phyloP scores from a whole-genome alignment of 2,888 invertebrate species.

The Macaria notata region DNA sequence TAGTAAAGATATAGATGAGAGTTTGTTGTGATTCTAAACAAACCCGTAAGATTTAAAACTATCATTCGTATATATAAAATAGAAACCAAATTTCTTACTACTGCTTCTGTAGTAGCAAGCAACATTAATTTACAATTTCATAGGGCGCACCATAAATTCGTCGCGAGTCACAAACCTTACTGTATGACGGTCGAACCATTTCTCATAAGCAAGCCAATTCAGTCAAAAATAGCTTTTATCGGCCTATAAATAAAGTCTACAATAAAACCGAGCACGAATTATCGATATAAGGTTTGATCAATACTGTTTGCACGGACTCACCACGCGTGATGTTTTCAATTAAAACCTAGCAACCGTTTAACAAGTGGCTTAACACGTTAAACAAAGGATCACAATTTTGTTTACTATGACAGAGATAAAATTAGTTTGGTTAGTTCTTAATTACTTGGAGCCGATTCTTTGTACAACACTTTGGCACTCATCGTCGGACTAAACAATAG shows the following conservation, averaged over 20 bases:
- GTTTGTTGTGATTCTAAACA: too few species aligned
- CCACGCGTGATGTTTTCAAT: slow-evolving; percentile 35
- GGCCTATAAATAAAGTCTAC: slow-evolving; percentile 8
- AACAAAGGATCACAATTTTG: not conserved
- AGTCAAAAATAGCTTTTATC: slow-evolving; percentile 12
- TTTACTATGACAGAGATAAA: too few species aligned
- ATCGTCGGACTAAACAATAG: too few species aligned
- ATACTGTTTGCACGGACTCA: slow-evolving; percentile 36
- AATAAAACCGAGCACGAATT: slow-evolving; percentile 10
- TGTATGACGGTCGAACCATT: slow-evolving; percentile 8
- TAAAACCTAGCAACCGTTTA: slow-evolving; percentile 24
- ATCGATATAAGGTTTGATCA: slow-evolving; percentile 39
- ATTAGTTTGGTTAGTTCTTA: too few species aligned
- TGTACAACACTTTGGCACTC: too few species aligned
- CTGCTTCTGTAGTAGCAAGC: too few species aligned
- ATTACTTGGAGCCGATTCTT: too few species aligned
- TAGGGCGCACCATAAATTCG: slow-evolving; percentile 7
- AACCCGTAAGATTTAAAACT: too few species aligned
- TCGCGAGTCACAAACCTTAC: slow-evolving; percentile 17
- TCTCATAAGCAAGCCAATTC: slow-evolving; percentile 8
- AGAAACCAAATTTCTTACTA: too few species aligned
- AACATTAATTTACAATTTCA: too few species aligned
- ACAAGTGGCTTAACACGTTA: slow-evolving; percentile 13
- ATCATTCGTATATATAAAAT: too few species aligned
- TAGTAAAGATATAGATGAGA: too few species aligned